A percentile compares a stretch with the other conserved stretches of the same genome.
Conservation (phyloP, 37 sponge, comb jelly and placozoan species). For the Oscarella lobularis region DNA sequence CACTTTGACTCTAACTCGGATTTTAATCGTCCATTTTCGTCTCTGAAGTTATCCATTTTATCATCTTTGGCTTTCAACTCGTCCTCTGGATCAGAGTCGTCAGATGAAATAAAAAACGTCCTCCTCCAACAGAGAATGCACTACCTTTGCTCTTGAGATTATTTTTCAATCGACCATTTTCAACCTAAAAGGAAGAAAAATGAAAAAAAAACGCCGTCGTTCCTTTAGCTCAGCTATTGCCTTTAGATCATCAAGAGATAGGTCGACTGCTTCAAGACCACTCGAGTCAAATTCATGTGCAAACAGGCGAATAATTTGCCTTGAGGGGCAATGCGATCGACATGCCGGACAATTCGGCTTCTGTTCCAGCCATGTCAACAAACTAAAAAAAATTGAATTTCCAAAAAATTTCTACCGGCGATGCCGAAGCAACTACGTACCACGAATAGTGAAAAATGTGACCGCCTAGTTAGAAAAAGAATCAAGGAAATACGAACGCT, state of each 20-base stretch:
- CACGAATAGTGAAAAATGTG: neutral
- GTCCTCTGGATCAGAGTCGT: too few species aligned
- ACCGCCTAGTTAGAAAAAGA: neutral
- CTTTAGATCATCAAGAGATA: too few species aligned
- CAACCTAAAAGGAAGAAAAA: neutral
- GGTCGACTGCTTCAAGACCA: too few species aligned
- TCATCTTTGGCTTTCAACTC: too few species aligned
- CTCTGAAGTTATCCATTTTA: too few species aligned
- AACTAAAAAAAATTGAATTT: constrained; percentile 1
- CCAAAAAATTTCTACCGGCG: neutral
- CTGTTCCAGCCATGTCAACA: neutral
- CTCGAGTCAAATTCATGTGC: too few species aligned
- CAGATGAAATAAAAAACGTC: neutral
- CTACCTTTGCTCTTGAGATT: neutral
- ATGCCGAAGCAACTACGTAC: neutral
- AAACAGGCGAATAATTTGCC: neutral
- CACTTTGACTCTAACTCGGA: too few species aligned
- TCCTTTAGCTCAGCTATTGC: too few species aligned
- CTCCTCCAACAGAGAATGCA: neutral
- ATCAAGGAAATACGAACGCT: neutral
- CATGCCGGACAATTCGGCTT: neutral
- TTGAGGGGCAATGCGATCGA: neutral
- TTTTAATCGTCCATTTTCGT: too few species aligned
- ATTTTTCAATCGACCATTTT: neutral
- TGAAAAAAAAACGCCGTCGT: neutral